Evolutionary conservation across 1,140 invertebrate species (phyloP).

Genomic region (Hylaeus anthracinus): DNA sequence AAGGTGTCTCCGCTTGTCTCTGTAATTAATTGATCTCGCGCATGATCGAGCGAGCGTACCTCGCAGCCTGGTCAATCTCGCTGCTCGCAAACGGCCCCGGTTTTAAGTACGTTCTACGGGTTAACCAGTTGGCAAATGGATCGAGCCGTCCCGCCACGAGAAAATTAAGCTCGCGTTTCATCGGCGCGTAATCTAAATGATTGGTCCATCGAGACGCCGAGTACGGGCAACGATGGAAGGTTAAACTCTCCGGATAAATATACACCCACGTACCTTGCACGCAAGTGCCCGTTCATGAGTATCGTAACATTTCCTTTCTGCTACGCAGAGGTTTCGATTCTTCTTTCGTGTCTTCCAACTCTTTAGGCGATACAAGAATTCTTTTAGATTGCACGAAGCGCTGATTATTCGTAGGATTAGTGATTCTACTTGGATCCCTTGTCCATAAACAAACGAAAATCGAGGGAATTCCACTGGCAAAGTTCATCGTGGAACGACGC

Average conservation of each 20-base stretch:
- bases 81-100: background rate
- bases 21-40: constrained; percentile 57
- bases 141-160: background rate
- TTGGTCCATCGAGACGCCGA: constrained; percentile 6
- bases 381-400: too few relatives aligned
- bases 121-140: constrained; percentile 17
- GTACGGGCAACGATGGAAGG: background rate
- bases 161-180: constrained; percentile 29
- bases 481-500: too few relatives aligned
- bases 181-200: constrained; percentile 40
- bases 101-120: constrained; percentile 9
- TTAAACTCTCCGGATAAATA: constrained; percentile 14
- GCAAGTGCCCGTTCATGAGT: too few relatives aligned
- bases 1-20: constrained; percentile 17
- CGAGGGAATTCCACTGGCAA: too few relatives aligned
- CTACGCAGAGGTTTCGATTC: too few relatives aligned
- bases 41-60: constrained; percentile 31
- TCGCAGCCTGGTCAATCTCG: background rate
- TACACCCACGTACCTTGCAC: background rate
- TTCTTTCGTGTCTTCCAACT: too few relatives aligned
- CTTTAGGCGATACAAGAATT: too few relatives aligned
- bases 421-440: too few relatives aligned
- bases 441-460: too few relatives aligned
- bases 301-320: too few relatives aligned
- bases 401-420: too few relatives aligned